Percentiles rank a stretch among this genome's conserved stretches.
phyloP scores from a whole-genome alignment of 2,797 vertebrate species.

The Tolypeutes matacus region DNA sequence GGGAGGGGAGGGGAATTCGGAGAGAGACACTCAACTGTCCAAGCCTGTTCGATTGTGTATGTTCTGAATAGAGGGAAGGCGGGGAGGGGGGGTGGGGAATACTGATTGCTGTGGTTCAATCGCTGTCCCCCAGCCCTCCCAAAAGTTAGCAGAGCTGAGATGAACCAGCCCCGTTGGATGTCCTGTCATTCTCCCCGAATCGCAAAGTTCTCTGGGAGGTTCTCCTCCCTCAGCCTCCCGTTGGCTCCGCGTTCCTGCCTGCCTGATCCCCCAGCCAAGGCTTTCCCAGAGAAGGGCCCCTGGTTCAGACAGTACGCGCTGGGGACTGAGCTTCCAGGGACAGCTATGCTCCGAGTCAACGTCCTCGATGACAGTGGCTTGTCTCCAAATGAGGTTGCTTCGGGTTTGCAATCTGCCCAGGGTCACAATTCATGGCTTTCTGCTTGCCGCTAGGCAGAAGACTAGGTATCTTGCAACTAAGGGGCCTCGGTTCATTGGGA shows the following conservation, averaged over 20 bases:
- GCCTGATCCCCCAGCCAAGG: background rate
- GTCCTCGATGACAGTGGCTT: background rate
- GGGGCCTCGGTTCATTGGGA: background rate
- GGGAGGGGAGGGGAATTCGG: background rate
- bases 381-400: background rate
- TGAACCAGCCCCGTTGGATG: background rate
- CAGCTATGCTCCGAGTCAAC: background rate
- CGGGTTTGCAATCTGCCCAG: background rate
- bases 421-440: background rate
- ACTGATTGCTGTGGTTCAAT: background rate
- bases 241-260: background rate
- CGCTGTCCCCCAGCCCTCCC: conserved; percentile 1
- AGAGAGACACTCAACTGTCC: background rate
- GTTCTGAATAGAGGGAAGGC: background rate
- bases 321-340: background rate
- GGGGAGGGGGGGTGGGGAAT: background rate
- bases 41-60: background rate
- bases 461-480: background rate
- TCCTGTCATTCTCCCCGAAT: background rate
- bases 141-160: conserved; percentile 77
- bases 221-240: background rate
- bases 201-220: conserved; percentile 73
- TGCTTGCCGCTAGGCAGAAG: background rate
- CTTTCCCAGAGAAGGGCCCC: background rate
- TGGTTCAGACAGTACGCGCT: background rate